Base-by-base conservation (phyloP, 2,888 invertebrate species). In the Lepidocyrtinus sp. region DNA sequence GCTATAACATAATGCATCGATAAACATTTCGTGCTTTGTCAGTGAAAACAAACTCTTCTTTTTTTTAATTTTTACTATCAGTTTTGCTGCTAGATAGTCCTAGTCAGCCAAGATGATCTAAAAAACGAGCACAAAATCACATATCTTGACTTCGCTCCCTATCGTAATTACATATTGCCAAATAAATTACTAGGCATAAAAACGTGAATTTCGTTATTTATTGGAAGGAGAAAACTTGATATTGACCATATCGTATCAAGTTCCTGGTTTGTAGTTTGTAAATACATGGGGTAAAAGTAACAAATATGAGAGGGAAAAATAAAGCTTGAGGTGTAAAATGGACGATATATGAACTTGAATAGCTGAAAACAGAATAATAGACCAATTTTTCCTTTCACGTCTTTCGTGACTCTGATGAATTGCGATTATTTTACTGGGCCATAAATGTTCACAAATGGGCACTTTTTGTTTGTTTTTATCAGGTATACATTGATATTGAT, bases 331-430 rank as follows among this genome's bases (percentile, higher is more conserved):
- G n/a, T n/a, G n/a, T n/a, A n/a, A n/a, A n/a, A n/a, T 36, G 36
- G 36, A 12, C 5, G 12, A 5, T 36, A 36, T 36, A 36, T 36
- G 36, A 36, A 36, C 36, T 12, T 55, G 17, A n/a, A n/a, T n/a
- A n/a, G n/a, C n/a, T n/a, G n/a, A n/a, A 55, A 55, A 55, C 15
- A 55, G 5, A 12, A n/a, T n/a, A n/a, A 55, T 17, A 55, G 55
- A 55, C 55, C 55, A 55, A 55, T 55, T 55, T 55, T 55, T 55
- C 55, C 55, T 55, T 55, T 55, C 55, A 17, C 55, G n/a, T 55
- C 55, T 55, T 55, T 9, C 55, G 55, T 55, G 55, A 55, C 55
- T 55, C 3, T 55, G 55, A 55, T 55, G 55, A 55, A 55, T 55
- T 55, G 55, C 17, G 55, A 55, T 55, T 55, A 55, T 55, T 55